These are phyloP conservation scores for Thymallus thymallus DNA, from an alignment of 2,113 vertebrate genomes.

Conservation along the genomic window DNA sequence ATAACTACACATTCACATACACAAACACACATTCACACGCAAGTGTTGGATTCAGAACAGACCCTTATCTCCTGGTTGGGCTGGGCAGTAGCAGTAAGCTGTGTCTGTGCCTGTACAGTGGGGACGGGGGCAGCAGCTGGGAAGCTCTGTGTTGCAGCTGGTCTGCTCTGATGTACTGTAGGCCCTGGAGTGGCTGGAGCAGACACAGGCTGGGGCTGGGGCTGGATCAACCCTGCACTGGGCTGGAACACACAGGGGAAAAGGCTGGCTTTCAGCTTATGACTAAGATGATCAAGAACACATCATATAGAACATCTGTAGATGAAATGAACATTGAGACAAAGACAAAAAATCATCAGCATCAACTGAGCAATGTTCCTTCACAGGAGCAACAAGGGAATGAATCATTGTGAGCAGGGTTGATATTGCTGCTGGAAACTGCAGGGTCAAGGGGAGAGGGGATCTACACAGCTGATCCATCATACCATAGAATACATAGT, in stretches of 20 bases:
- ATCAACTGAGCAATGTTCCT: background rate
- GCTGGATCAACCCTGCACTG: constrained; percentile 4
- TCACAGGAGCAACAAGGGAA: background rate
- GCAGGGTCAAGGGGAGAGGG: background rate
- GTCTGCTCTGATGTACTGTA: constrained; percentile 44
- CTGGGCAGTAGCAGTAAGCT: constrained; percentile 31
- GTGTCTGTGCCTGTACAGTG: constrained; percentile 46
- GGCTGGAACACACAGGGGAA: constrained; percentile 49
- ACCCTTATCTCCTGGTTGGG: constrained; percentile 37
- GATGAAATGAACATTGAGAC: too few species aligned
- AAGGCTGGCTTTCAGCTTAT: background rate
- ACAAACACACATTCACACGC: too few species aligned
- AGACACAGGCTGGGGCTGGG: constrained; percentile 34
- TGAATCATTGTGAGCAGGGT: background rate
- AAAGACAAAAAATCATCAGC: background rate
- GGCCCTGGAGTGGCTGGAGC: constrained; percentile 57
- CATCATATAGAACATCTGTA: too few species aligned
- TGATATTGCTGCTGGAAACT: background rate
- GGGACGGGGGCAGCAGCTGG: constrained; percentile 41
- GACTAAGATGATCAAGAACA: too few species aligned
- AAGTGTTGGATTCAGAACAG: too few species aligned
- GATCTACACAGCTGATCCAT: background rate
- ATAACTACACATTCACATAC: too few species aligned
- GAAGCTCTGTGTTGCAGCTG: constrained; percentile 48
- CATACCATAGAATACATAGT: background rate